Evolutionary conservation across 2,797 vertebrate species (phyloP).

Genomic region (Smutsia gigantea): DNA sequence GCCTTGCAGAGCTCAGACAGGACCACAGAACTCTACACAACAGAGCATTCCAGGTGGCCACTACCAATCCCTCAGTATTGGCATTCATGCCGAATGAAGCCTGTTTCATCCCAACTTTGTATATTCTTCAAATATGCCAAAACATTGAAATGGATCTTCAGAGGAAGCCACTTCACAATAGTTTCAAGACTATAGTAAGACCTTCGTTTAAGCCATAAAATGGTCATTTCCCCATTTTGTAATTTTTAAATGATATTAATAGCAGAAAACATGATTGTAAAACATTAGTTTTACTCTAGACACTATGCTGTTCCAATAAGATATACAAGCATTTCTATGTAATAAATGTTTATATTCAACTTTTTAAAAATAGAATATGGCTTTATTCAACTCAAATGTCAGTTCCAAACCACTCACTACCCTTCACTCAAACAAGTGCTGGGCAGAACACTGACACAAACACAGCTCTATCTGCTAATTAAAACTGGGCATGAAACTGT

Average conservation of each 20-base stretch:
- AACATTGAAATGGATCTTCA: conserved; percentile 39
- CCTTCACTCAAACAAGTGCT: conserved; percentile 74
- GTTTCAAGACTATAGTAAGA: conserved; percentile 38
- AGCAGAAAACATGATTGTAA: conserved; percentile 23
- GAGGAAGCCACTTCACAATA: conserved; percentile 21
- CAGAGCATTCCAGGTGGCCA: not conserved
- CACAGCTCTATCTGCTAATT: conserved; percentile 83
- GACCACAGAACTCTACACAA: not conserved
- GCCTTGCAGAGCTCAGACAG: not conserved
- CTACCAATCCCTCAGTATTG: not conserved
- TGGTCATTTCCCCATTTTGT: not conserved
- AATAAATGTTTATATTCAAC: conserved; percentile 47
- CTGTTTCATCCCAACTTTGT: not conserved
- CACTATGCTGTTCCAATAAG: not conserved
- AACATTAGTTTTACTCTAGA: conserved; percentile 47
- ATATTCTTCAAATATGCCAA: not conserved
- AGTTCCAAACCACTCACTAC: conserved; percentile 71
- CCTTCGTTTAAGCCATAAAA: conserved; percentile 6
- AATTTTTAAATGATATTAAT: not conserved
- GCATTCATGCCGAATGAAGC: not conserved
- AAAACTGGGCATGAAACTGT: conserved; percentile 78
- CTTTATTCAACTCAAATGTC: conserved; percentile 68
- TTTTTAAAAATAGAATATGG: conserved; percentile 65
- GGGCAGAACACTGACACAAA: conserved; percentile 72
- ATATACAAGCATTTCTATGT: conserved; percentile 4